phyloP scores from a whole-genome alignment of 2,113 vertebrate species.

The Coracopsis vasa region DNA sequence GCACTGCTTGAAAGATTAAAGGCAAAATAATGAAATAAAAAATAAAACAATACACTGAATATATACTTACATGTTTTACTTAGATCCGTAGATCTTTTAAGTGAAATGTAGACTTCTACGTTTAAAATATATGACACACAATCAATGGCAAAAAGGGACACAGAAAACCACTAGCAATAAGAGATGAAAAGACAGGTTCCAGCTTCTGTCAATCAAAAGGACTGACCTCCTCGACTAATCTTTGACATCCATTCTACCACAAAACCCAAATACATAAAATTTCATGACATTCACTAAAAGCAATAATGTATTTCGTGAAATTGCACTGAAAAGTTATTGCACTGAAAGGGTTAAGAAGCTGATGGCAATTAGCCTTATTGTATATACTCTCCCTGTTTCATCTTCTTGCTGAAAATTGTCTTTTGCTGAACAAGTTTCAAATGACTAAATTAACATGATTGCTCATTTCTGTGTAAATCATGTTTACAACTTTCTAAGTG shows the following conservation, averaged over 20 bases:
- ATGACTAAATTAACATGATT: neutral
- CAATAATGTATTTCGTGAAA: neutral
- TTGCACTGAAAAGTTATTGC: neutral
- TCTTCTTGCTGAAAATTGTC: neutral
- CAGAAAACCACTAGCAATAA: neutral
- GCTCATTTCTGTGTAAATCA: conserved; percentile 36
- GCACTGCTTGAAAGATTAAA: neutral
- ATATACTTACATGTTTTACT: neutral
- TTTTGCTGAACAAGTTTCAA: conserved; percentile 18
- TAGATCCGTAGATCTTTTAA: neutral
- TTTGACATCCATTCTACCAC: neutral
- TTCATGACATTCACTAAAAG: neutral
- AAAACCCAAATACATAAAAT: neutral
- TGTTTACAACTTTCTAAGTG: neutral
- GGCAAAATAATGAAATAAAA: neutral
- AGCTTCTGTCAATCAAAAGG: neutral
- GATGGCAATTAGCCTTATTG: neutral
- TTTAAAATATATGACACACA: neutral
- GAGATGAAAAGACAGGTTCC: neutral
- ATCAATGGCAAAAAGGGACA: neutral
- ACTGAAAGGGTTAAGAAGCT: neutral
- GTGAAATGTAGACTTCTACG: neutral
- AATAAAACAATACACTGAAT: neutral
- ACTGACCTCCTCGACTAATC: neutral
- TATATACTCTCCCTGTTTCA: neutral